These are phyloP conservation scores for Trematomus bernacchii DNA, from an alignment of 2,797 vertebrate genomes.

Conservation along the genomic window DNA sequence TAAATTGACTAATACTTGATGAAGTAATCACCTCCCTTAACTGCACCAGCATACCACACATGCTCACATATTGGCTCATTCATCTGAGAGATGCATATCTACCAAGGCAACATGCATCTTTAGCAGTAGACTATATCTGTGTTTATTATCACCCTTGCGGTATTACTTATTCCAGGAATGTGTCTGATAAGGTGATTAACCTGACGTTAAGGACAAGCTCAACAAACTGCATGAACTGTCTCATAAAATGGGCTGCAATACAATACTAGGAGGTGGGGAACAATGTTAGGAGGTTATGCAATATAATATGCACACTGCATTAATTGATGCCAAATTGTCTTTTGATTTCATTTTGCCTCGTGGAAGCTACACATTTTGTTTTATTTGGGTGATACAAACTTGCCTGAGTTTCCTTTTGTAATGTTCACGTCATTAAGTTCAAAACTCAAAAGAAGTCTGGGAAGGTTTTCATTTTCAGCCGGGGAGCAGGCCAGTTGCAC, in stretches of 20 bases:
- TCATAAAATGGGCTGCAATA: not conserved
- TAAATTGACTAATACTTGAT: not conserved
- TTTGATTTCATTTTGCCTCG: not conserved
- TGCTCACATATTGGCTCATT: not conserved
- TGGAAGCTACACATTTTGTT: not conserved
- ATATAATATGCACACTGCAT: not conserved
- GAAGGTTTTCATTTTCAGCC: slow-evolving; percentile 9
- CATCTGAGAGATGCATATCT: not conserved
- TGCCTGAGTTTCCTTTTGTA: not conserved
- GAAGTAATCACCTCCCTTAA: not conserved
- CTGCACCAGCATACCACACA: not conserved
- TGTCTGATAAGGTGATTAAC: not conserved
- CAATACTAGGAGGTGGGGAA: not conserved
- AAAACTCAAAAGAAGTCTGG: not conserved
- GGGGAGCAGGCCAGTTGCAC: slow-evolving; percentile 44
- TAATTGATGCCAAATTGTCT: not conserved
- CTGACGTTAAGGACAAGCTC: not conserved
- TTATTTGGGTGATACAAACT: not conserved
- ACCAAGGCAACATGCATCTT: not conserved
- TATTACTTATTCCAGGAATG: slow-evolving; percentile 19
- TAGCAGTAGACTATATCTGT: not conserved
- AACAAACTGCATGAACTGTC: not conserved
- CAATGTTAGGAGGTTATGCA: not conserved
- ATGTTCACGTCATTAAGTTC: not conserved
- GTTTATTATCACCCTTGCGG: not conserved